These are phyloP conservation scores for Chionodraco myersi DNA, from an alignment of 2,113 vertebrate species.

Conservation along the genomic window DNA sequence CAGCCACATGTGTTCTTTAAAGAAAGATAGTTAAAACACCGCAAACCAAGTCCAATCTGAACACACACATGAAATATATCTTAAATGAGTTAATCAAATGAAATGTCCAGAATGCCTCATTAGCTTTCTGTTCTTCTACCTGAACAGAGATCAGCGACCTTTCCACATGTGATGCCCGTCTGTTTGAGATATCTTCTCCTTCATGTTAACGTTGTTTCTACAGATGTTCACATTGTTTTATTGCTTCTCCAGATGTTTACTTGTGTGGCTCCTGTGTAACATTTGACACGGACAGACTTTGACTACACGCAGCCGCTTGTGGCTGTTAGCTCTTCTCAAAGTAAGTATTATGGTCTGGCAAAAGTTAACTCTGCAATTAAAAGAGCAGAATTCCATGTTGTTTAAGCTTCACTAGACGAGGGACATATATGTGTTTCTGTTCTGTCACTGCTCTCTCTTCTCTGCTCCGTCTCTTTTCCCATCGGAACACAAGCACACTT, in stretches of 20 bases:
- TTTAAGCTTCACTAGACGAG: not conserved
- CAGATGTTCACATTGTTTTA: slow-evolving; percentile 57
- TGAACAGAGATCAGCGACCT: slow-evolving; percentile 15
- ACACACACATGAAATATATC: not conserved
- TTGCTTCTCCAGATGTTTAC: slow-evolving; percentile 65
- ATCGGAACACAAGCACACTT: no score
- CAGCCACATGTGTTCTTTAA: not conserved
- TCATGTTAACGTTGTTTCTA: slow-evolving; percentile 2
- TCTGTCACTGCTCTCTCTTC: not conserved
- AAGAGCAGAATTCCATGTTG: not conserved
- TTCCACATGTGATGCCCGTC: slow-evolving; percentile 41
- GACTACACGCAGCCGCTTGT: slow-evolving; percentile 6
- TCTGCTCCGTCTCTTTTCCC: not conserved
- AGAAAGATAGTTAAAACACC: not conserved
- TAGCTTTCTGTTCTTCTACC: not conserved
- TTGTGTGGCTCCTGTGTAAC: slow-evolving; percentile 23
- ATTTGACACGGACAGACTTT: slow-evolving; percentile 24
- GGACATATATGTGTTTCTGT: not conserved
- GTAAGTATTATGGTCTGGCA: slow-evolving; percentile 12
- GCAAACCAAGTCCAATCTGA: not conserved
- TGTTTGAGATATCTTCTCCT: slow-evolving; percentile 56
- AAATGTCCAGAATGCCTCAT: not conserved
- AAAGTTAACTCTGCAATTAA: slow-evolving; percentile 20
- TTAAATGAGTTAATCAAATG: not conserved
- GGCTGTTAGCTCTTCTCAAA: slow-evolving; percentile 11